These are phyloP conservation scores for Euproctis similis DNA, from an alignment of 2,888 invertebrate species.

Conservation along the genomic window DNA sequence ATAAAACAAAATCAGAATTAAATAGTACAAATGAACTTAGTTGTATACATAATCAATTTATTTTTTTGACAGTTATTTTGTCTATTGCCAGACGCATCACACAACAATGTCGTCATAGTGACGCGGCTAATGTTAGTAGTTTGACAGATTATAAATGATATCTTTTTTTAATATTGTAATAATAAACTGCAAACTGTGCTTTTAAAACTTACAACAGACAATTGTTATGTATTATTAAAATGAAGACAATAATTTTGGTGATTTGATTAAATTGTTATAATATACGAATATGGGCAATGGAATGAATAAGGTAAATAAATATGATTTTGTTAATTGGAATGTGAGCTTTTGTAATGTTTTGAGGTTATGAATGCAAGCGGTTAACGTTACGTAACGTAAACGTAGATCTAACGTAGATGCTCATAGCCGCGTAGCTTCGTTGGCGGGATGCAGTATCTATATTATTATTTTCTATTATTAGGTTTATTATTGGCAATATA, in stretches of 20 bases:
- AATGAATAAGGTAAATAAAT: constrained; percentile 87
- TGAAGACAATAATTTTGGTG: constrained; percentile 47
- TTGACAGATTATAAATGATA: constrained; percentile 38
- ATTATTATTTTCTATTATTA: no score
- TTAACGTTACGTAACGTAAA: constrained; percentile 41
- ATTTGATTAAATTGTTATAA: constrained; percentile 29
- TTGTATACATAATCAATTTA: no score
- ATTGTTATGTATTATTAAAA: constrained; percentile 32
- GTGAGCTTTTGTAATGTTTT: neutral
- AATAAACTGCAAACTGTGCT: constrained; percentile 17
- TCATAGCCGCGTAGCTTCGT: constrained; percentile 23
- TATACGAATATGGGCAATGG: constrained; percentile 84
- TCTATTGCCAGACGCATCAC: constrained; percentile 31
- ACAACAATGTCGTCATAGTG: constrained; percentile 75
- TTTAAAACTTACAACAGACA: no score
- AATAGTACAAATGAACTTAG: constrained; percentile 10
- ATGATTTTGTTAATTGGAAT: constrained; percentile 3
- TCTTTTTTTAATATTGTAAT: constrained; percentile 37
- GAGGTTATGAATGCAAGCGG: constrained; percentile 19
- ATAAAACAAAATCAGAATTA: constrained; percentile 33
- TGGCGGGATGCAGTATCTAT: constrained; percentile 16
- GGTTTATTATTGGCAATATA: no score
- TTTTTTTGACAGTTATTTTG: no score
- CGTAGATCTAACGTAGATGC: constrained; percentile 33
- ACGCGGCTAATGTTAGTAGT: constrained; percentile 59